These are phyloP conservation scores for Brachionus calyciflorus DNA, from an alignment of 1,140 invertebrate species.

Conservation along the genomic window DNA sequence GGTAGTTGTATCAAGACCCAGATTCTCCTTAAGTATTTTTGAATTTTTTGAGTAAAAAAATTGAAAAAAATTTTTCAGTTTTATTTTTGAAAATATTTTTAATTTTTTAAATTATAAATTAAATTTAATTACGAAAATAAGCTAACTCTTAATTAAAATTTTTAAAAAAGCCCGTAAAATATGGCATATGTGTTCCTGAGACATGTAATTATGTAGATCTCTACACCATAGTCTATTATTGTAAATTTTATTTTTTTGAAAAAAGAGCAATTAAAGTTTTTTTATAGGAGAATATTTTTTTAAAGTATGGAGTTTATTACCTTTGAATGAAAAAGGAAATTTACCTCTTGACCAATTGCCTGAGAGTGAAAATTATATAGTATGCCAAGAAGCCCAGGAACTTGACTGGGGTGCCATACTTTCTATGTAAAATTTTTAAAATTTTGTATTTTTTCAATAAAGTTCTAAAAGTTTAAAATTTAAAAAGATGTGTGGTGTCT, in stretches of 20 bases:
- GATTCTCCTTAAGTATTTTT: too few species aligned
- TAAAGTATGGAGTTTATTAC: neutral
- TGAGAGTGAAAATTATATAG: neutral
- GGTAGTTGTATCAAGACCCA: too few species aligned
- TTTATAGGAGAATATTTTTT: neutral
- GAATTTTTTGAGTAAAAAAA: too few species aligned
- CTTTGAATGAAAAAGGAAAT: neutral
- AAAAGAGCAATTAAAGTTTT: too few species aligned
- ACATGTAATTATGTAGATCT: neutral
- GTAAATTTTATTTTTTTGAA: neutral
- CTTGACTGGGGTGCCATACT: neutral
- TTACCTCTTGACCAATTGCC: neutral
- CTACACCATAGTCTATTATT: neutral
- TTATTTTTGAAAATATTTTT: too few species aligned
- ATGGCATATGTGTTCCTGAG: slow-evolving; percentile 48
- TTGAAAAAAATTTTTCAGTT: too few species aligned
- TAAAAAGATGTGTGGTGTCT: neutral
- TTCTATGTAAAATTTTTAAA: neutral
- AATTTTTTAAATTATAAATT: too few species aligned
- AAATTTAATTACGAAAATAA: too few species aligned
- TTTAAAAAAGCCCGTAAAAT: neutral
- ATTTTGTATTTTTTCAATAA: too few species aligned
- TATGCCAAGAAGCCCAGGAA: neutral
- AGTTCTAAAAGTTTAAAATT: too few species aligned
- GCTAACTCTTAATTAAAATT: neutral